phyloP scores from a whole-genome alignment of 2,888 invertebrate species.

The Theristus sp. region DNA sequence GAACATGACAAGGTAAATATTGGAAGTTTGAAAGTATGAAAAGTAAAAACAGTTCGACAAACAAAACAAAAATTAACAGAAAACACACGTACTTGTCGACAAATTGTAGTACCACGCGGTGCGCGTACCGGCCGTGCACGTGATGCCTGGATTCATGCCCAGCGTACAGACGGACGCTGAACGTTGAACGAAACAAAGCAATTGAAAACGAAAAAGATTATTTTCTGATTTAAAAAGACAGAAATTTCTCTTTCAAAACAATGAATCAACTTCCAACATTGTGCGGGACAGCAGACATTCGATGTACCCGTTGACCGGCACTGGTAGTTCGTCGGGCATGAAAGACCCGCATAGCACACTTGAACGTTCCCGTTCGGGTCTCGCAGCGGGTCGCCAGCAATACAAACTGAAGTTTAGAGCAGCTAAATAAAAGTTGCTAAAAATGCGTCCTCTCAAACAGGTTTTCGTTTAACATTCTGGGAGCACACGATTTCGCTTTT shows the following conservation, averaged over 20 bases:
- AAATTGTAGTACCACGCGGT: constrained; percentile 1
- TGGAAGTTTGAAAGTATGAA: no score
- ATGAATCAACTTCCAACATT: no score
- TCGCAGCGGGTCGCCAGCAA: neutral
- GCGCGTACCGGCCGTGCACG: neutral
- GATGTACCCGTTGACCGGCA: neutral
- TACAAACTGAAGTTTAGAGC: constrained; percentile 1
- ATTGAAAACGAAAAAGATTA: no score
- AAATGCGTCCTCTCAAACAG: no score
- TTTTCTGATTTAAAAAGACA: no score
- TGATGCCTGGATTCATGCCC: neutral
- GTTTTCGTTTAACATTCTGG: neutral
- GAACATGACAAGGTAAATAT: no score
- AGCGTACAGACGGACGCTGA: neutral
- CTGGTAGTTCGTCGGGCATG: neutral
- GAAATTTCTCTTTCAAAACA: no score
- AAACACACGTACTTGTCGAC: no score
- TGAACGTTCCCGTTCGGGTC: neutral
- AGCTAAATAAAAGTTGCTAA: no score
- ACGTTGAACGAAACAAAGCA: neutral
- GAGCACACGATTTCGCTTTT: neutral
- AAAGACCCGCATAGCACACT: neutral
- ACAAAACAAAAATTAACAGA: no score
- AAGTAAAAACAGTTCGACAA: no score
- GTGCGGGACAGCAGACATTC: neutral